Percentiles rank a stretch among this genome's conserved stretches.
These are phyloP conservation scores for Propithecus perrieri DNA, from an alignment of 2,797 vertebrate species.

Conservation along the genomic window DNA sequence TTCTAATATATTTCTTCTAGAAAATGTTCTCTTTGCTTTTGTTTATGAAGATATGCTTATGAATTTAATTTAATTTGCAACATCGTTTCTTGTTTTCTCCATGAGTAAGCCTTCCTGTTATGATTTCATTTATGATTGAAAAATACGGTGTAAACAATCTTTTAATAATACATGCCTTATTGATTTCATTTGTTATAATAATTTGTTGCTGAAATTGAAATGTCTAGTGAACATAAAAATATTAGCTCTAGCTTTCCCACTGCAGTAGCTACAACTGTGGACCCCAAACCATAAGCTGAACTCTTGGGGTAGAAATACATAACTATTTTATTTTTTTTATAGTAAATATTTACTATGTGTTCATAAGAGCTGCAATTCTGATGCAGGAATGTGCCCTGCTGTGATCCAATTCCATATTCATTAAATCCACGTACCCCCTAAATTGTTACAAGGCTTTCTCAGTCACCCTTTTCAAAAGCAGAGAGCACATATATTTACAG, in stretches of 20 bases:
- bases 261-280: background rate
- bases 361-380: background rate
- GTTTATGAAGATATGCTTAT: background rate
- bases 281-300: background rate
- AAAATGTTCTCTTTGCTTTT: background rate
- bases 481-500: background rate
- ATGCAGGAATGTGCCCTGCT: background rate
- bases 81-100: slow-evolving; percentile 34
- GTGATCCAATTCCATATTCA: background rate
- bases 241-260: background rate
- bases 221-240: background rate
- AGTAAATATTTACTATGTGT: slow-evolving; percentile 25
- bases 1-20: background rate
- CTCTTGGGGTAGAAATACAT: background rate
- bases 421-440: background rate
- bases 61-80: slow-evolving; percentile 22
- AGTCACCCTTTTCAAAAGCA: background rate
- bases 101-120: background rate
- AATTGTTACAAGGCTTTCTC: background rate
- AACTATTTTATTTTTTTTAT: background rate
- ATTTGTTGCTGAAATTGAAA: slow-evolving; percentile 40
- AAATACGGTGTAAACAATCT: background rate
- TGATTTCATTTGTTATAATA: background rate
- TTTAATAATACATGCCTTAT: slow-evolving; percentile 3
- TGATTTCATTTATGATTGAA: slow-evolving; percentile 2